Evolutionary conservation across 2,888 invertebrate genomes (phyloP), one percentile per base, ranked within the genome.

Genomic region (Ectemnius lituratus): DNA sequence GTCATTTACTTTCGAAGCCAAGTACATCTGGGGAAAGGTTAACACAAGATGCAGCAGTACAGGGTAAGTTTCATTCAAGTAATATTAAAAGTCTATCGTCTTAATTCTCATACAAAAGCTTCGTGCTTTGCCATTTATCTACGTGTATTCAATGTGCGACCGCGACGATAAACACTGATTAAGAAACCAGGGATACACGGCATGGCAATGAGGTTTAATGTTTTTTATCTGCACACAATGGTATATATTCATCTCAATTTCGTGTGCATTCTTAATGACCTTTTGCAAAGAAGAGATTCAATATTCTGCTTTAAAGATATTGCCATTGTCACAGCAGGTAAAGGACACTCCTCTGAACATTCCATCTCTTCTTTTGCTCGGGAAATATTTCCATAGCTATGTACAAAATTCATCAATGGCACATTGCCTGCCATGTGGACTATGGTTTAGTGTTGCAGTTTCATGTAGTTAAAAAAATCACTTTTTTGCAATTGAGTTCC

Each of bases 1-100:
- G 90, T 81, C 91, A 91, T 78, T 85, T 91, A 78, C 86, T 91
- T 70, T 88, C 90, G 16, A 91, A 91, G 83, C 91, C 91, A 69
- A 89, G 91, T 72, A 90, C 91, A 76, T 91, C 91, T 28, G 89
- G 89, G 52, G 91, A 91, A 69, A 88, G 90, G 78, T 80, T 87
- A 83, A 79, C 90, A 60, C 91, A 91, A 81, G 91, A 91, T 76
- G 86, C 90, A 79, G 86, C 90, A 80, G 87, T 88, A 70, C 91
- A 91, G 88, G 91, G 91, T 91, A 85, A 91, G 91, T 90, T 72
- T 73, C 78, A 70, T 13, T 27, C 16, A 60, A 65, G 62, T 18
- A 37, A 13, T 64, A 56, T 58, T 52, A 37, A 37, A 37, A 37
- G 37, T 11, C 37, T 37, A 37, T 37, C 16, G 4, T 16, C 23